Evolutionary conservation across 2,797 vertebrate species (phyloP).

Genomic region (Acrocephalus scirpaceus): DNA sequence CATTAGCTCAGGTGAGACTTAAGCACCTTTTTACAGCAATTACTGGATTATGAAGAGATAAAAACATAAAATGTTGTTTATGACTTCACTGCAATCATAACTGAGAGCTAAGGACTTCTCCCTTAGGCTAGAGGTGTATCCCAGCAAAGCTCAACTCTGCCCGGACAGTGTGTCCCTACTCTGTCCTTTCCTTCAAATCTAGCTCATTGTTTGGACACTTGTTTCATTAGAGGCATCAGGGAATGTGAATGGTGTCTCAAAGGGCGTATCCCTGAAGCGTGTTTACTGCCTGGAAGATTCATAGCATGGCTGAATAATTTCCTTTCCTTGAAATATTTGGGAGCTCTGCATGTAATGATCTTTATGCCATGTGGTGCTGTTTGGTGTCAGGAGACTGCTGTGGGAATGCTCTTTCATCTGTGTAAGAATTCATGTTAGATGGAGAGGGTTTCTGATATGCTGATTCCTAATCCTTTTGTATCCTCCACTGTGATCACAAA

Average conservation of each 20-base stretch:
- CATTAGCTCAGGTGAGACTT: not conserved
- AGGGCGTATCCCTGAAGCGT: not conserved
- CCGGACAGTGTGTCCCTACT: not conserved
- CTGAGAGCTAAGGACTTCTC: not conserved
- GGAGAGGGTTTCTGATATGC: not conserved
- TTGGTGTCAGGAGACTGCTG: not conserved
- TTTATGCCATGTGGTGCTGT: not conserved
- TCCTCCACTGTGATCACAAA: not conserved
- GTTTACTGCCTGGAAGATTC: not conserved
- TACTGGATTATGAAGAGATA: not conserved
- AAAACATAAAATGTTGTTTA: not conserved
- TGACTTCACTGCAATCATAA: not conserved
- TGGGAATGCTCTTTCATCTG: not conserved
- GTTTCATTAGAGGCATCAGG: not conserved
- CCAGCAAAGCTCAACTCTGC: not conserved
- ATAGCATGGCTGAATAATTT: not conserved
- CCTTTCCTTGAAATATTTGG: not conserved
- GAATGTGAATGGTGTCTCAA: not conserved
- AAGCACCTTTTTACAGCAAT: not conserved
- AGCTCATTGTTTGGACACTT: not conserved
- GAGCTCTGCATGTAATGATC: not conserved
- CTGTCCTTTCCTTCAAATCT: not conserved
- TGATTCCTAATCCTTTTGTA: not conserved
- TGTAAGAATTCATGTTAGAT: not conserved
- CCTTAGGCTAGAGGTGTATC: not conserved